Conservation (phyloP, 2,888 invertebrate species). For the Pyrochroa serraticornis region DNA sequence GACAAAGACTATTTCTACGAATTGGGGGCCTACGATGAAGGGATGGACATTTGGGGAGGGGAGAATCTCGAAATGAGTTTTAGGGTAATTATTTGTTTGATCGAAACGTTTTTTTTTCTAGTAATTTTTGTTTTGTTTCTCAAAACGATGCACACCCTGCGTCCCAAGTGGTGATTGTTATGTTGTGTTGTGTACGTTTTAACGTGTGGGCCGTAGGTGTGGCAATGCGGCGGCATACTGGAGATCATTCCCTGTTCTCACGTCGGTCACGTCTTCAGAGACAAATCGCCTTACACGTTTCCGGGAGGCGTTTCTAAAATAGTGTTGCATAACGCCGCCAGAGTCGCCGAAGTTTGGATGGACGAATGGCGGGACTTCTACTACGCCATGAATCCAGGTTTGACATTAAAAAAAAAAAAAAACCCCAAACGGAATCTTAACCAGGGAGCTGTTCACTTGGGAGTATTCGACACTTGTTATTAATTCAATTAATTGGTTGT, state of each 20-base stretch:
- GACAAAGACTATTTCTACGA: constrained; percentile 97
- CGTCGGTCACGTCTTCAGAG: constrained; percentile 97
- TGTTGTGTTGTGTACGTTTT: not conserved
- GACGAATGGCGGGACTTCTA: constrained; percentile 99
- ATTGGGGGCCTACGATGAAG: constrained; percentile 97
- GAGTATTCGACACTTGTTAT: no score
- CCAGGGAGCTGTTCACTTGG: no score
- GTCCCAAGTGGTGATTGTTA: constrained; percentile 12
- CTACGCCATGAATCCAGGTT: constrained; percentile 99
- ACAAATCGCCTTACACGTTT: constrained; percentile 98
- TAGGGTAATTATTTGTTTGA: no score
- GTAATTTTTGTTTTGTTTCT: no score
- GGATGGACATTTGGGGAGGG: constrained; percentile 99
- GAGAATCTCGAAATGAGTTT: constrained; percentile 96
- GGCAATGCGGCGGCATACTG: constrained; percentile 96
- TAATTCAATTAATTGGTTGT: no score
- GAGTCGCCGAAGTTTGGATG: constrained; percentile 99
- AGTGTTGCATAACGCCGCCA: constrained; percentile 96
- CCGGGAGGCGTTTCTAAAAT: constrained; percentile 97
- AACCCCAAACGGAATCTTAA: not conserved
- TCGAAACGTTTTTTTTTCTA: constrained; percentile 10
- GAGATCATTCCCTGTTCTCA: constrained; percentile 96
- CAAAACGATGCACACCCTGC: constrained; percentile 28
- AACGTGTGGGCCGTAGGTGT: constrained; percentile 67
- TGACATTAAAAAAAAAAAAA: constrained; percentile 48